phyloP scores from a whole-genome alignment of 2,888 invertebrate genomes.

The Eurytoma adleriae region DNA sequence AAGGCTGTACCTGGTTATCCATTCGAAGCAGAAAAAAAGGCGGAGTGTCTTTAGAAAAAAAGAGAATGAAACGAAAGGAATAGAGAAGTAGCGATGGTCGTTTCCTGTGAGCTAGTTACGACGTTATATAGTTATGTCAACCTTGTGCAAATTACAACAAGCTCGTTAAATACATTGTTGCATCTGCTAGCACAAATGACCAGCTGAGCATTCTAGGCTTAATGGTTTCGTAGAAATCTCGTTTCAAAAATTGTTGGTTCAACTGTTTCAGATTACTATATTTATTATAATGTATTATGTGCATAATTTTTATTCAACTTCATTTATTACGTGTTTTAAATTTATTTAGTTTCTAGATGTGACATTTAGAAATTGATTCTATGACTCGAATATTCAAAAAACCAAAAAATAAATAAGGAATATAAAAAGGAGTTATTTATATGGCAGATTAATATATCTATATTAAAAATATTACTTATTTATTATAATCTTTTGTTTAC shows the following conservation, averaged over 20 bases:
- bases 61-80: neutral
- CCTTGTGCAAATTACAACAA: conserved; percentile 27
- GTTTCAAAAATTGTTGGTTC: neutral
- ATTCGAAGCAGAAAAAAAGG: neutral
- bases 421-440: too few species aligned
- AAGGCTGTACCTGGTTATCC: conserved; percentile 5
- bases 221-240: conserved; percentile 37
- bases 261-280: too few species aligned
- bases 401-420: too few species aligned
- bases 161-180: conserved; percentile 26
- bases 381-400: too few species aligned
- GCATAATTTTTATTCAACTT: neutral
- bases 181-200: conserved; percentile 8
- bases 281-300: too few species aligned
- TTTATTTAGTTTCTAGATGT: too few species aligned
- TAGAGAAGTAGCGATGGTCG: neutral
- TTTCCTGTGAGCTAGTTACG: neutral
- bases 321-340: neutral
- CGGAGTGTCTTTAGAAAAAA: conserved; percentile 1
- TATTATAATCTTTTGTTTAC: too few species aligned
- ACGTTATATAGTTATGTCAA: conserved; percentile 6
- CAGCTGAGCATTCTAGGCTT: neutral
- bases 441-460: too few species aligned
- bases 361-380: too few species aligned
- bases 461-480: too few species aligned